Evolutionary conservation across 2,888 invertebrate species (phyloP).

Genomic region (Chloromyia formosa): DNA sequence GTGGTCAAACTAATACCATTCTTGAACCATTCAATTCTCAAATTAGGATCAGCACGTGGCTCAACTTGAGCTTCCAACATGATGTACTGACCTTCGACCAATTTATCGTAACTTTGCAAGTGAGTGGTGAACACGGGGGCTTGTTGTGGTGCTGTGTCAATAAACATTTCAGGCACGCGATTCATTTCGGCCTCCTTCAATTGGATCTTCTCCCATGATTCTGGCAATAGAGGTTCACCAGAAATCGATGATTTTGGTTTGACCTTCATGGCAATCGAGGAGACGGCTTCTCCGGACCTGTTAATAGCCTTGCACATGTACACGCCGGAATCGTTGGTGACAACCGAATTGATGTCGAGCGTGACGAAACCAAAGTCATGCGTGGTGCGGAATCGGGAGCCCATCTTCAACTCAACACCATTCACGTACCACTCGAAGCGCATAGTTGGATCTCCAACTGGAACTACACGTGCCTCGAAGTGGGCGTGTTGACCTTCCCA

Average conservation of each 20-base stretch:
- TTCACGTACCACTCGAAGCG: slow-evolving; percentile 96
- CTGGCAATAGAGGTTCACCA: slow-evolving; percentile 86
- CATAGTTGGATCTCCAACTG: slow-evolving; percentile 91
- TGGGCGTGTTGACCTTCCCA: slow-evolving; percentile 93
- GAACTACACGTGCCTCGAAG: slow-evolving; percentile 90
- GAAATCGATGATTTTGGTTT: slow-evolving; percentile 83
- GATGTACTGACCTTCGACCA: slow-evolving; percentile 87
- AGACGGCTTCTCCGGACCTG: slow-evolving; percentile 92
- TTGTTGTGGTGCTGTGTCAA: slow-evolving; percentile 85
- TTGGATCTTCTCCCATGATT: slow-evolving; percentile 91
- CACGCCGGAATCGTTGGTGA: slow-evolving; percentile 88
- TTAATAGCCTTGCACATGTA: slow-evolving; percentile 96
- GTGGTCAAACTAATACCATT: slow-evolving; percentile 87
- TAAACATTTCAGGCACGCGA: slow-evolving; percentile 86
- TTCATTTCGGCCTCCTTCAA: slow-evolving; percentile 92
- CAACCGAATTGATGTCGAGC: slow-evolving; percentile 87
- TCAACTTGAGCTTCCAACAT: slow-evolving; percentile 90
- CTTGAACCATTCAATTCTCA: slow-evolving; percentile 91
- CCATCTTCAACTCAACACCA: slow-evolving; percentile 90
- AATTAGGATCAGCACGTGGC: slow-evolving; percentile 87
- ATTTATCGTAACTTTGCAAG: slow-evolving; percentile 82
- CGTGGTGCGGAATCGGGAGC: slow-evolving; percentile 89
- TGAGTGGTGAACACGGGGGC: slow-evolving; percentile 97
- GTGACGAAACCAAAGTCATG: slow-evolving; percentile 96
- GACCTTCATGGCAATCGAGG: slow-evolving; percentile 89